phyloP scores from a whole-genome alignment of 2,888 invertebrate species.

The Meiosimyza platycephala region DNA sequence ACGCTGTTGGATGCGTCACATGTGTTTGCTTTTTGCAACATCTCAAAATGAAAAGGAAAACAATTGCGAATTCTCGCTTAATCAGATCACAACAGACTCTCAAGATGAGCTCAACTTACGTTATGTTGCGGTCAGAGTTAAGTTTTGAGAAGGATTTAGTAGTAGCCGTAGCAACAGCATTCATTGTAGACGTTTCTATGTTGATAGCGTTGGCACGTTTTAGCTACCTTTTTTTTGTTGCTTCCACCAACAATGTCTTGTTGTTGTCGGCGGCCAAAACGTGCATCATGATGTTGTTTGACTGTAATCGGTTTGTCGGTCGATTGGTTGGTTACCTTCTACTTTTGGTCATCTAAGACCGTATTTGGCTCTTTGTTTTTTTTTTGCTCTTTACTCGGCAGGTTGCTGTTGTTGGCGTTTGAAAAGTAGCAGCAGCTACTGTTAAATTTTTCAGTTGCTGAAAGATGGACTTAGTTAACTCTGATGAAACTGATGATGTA shows the following conservation, averaged over 20 bases:
- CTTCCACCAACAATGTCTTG: conserved; percentile 1
- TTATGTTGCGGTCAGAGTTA: neutral
- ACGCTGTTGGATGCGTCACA: no score
- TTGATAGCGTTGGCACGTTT: conserved; percentile 23
- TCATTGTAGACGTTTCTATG: neutral
- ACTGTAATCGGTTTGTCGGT: neutral
- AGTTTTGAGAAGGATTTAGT: neutral
- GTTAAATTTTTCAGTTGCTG: conserved; percentile 1
- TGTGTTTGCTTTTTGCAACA: no score
- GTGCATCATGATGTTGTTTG: conserved; percentile 21
- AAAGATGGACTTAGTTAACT: neutral
- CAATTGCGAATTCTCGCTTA: no score
- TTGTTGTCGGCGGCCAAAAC: conserved; percentile 4
- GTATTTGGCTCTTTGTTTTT: neutral
- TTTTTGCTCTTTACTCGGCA: neutral
- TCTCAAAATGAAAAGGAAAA: no score
- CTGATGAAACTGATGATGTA: neutral
- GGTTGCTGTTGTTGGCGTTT: conserved; percentile 4
- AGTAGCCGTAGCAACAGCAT: neutral
- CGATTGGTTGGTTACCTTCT: neutral
- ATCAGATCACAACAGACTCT: no score
- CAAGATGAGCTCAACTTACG: neutral
- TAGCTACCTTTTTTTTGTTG: neutral
- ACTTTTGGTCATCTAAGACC: neutral
- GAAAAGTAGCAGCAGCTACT: conserved; percentile 15